Evolutionary conservation across 2,888 invertebrate genomes (phyloP).

Genomic region (Portevinia maculata): DNA sequence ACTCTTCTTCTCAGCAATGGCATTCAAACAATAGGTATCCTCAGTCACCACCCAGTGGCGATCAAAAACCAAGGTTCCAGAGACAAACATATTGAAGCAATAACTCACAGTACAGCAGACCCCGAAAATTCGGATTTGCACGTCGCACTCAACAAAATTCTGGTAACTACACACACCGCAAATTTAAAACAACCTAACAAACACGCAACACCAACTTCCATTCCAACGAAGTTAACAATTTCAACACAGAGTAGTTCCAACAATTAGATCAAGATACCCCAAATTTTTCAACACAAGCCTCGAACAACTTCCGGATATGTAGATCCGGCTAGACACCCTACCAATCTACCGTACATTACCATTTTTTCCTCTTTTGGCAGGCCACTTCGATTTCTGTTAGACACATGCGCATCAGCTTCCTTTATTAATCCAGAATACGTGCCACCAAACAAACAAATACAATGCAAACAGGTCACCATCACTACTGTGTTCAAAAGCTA

Average conservation of each 20-base stretch:
- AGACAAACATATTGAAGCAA: not conserved
- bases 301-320: constrained; percentile 1
- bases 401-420: constrained; percentile 6
- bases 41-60: constrained; percentile 3
- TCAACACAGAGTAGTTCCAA: constrained; percentile 9
- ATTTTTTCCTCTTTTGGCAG: constrained; percentile 7
- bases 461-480: not conserved
- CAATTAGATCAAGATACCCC: constrained; percentile 15
- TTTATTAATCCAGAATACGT: constrained; percentile 8
- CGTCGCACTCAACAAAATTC: no score
- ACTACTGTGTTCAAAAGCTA: constrained; percentile 14
- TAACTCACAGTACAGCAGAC: not conserved
- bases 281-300: constrained; percentile 15
- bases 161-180: not conserved
- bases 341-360: not conserved
- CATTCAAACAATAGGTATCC: constrained; percentile 14
- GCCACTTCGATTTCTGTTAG: not conserved
- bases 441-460: not conserved
- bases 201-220: constrained; percentile 28
- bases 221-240: constrained; percentile 29
- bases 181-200: constrained; percentile 19
- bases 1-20: not conserved
- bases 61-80: not conserved
- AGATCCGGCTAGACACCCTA: constrained; percentile 10
- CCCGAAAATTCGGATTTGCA: no score